Conservation (phyloP, 2,113 vertebrate species). For the Vidua chalybeata region DNA sequence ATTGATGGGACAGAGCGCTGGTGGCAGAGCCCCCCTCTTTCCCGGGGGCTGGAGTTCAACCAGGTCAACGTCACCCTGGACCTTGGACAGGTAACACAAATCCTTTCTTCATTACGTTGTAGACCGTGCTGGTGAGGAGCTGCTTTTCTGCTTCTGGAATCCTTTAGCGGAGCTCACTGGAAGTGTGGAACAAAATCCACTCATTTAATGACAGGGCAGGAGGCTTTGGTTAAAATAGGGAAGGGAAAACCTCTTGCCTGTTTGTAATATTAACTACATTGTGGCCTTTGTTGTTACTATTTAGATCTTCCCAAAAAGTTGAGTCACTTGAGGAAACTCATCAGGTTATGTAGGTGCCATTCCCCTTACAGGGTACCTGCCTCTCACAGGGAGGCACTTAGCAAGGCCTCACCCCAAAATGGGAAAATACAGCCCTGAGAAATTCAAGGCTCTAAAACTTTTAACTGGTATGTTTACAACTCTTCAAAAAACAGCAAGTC, state of each 20-base stretch:
- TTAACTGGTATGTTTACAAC: neutral
- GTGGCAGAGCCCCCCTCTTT: constrained; percentile 98
- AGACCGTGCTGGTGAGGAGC: fast-evolving
- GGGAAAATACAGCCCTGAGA: neutral
- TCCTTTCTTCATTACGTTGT: neutral
- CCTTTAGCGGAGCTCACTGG: neutral
- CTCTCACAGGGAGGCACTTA: fast-evolving
- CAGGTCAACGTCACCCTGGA: constrained; percentile 95
- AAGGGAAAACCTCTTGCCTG: neutral
- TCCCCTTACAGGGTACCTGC: neutral
- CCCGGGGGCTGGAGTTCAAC: constrained; percentile 90
- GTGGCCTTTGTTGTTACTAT: neutral
- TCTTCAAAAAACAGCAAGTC: neutral
- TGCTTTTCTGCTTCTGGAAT: neutral
- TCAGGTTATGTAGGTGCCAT: fast-evolving
- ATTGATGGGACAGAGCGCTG: constrained; percentile 96
- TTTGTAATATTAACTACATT: neutral
- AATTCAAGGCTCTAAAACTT: neutral
- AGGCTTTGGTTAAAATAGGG: neutral
- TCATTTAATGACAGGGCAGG: neutral
- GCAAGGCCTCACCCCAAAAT: neutral
- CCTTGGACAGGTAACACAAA: constrained; percentile 88
- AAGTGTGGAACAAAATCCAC: neutral
- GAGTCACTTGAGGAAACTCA: fast-evolving
- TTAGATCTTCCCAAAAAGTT: neutral